phyloP scores from a whole-genome alignment of 2,888 invertebrate genomes.

The Heliothis peltigera region DNA sequence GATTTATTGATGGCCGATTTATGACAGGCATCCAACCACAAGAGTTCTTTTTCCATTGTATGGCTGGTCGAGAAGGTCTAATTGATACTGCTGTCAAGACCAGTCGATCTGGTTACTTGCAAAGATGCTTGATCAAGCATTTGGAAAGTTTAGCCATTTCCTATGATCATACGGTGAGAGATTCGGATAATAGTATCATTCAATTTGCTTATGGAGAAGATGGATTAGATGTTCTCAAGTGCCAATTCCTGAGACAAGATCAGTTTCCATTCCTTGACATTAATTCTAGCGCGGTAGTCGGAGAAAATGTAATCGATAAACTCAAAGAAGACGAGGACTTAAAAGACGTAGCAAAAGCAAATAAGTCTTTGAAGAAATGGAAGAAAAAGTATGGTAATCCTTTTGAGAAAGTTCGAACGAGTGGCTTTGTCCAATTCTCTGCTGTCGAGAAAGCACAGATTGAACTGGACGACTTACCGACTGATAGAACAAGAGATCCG shows the following conservation, averaged over 20 bases:
- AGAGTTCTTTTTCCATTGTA: conserved; percentile 99
- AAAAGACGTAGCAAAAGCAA: conserved; percentile 87
- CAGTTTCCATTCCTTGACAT: conserved; percentile 95
- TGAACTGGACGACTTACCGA: conserved; percentile 81
- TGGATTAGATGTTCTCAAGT: conserved; percentile 96
- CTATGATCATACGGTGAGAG: conserved; percentile 98
- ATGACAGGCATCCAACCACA: conserved; percentile 99
- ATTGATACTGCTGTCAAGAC: conserved; percentile 99
- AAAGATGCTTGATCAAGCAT: conserved; percentile 99
- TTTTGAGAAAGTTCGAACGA: conserved; percentile 82
- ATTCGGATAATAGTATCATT: conserved; percentile 97
- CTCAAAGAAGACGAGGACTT: conserved; percentile 90
- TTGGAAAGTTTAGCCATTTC: conserved; percentile 97
- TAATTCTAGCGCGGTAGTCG: conserved; percentile 92
- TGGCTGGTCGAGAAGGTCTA: conserved; percentile 99
- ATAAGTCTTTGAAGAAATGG: conserved; percentile 91
- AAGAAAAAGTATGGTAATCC: conserved; percentile 88
- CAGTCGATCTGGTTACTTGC: conserved; percentile 99
- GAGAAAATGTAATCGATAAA: conserved; percentile 88
- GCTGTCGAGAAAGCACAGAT: conserved; percentile 85
- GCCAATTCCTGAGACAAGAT: conserved; percentile 94
- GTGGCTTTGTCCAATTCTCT: conserved; percentile 91
- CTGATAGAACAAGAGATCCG: conserved; percentile 90
- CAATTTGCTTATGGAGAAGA: conserved; percentile 99
- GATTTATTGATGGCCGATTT: conserved; percentile 98